A percentile compares a stretch with the other conserved stretches of the same genome.
These are phyloP conservation scores for Melopsittacus undulatus DNA, from an alignment of 2,797 vertebrate species.

Conservation along the genomic window DNA sequence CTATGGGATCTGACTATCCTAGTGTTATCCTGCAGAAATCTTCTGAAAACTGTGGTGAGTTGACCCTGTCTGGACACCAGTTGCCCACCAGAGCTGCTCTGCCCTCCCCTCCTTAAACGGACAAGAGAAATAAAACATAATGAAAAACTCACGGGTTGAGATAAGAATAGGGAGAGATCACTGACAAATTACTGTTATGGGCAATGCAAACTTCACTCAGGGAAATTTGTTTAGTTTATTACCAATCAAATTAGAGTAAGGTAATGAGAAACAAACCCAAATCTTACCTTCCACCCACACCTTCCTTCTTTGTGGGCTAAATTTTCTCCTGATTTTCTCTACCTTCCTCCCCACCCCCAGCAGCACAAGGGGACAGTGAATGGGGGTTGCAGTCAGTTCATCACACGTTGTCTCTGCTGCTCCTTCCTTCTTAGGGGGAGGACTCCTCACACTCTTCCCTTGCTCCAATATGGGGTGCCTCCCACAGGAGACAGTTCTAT, in stretches of 20 bases:
- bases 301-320: background rate
- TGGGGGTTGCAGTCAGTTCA: rapidly evolving
- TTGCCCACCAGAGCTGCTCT: background rate
- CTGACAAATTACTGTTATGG: rapidly evolving
- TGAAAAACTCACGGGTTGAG: rapidly evolving
- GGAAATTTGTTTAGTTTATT: background rate
- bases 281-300: background rate
- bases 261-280: background rate
- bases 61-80: rapidly evolving
- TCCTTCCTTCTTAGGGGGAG: background rate
- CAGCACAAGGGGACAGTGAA: rapidly evolving
- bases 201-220: rapidly evolving
- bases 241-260: background rate
- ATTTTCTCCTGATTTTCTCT: background rate
- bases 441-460: background rate
- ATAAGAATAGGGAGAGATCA: background rate
- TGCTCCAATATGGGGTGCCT: background rate
- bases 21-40: background rate
- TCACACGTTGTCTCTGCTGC: rapidly evolving
- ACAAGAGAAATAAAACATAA: background rate
- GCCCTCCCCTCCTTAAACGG: background rate
- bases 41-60: background rate
- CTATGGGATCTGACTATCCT: background rate
- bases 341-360: rapidly evolving
- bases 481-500: background rate